Percentiles rank a stretch among this genome's conserved stretches.
These are phyloP conservation scores for Craseonycteris thonglongyai DNA, from an alignment of 2,113 vertebrate genomes.

Conservation along the genomic window DNA sequence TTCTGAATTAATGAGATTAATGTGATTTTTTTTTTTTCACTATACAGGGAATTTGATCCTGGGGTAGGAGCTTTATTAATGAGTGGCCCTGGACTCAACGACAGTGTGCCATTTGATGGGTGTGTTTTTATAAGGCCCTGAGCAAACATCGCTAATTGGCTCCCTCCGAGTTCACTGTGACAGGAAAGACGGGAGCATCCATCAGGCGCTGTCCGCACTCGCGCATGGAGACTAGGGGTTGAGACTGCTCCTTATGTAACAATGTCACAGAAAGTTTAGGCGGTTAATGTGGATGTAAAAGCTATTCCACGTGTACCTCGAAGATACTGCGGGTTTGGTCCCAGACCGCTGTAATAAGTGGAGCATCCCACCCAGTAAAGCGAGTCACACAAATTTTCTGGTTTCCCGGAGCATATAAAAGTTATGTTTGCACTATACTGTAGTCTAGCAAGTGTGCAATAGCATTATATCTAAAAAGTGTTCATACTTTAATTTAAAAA, in stretches of 20 bases:
- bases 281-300: background rate
- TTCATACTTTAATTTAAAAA: background rate
- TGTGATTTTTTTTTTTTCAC: background rate
- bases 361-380: no score
- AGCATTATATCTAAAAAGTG: background rate
- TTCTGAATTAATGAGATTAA: slow-evolving; percentile 31
- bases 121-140: slow-evolving; percentile 26
- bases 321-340: no score
- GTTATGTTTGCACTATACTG: background rate
- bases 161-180: background rate
- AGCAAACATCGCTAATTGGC: background rate
- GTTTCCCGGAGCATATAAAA: background rate
- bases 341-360: background rate
- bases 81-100: background rate
- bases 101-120: slow-evolving; percentile 6
- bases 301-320: background rate
- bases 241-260: background rate
- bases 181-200: background rate
- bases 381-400: no score
- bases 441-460: no score
- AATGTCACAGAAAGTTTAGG: background rate
- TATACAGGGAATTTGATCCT: background rate
- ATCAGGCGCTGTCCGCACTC: background rate
- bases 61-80: slow-evolving; percentile 1
- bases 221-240: background rate